Conservation (phyloP, 2,888 invertebrate species). For the Lomographa bimaculata region DNA sequence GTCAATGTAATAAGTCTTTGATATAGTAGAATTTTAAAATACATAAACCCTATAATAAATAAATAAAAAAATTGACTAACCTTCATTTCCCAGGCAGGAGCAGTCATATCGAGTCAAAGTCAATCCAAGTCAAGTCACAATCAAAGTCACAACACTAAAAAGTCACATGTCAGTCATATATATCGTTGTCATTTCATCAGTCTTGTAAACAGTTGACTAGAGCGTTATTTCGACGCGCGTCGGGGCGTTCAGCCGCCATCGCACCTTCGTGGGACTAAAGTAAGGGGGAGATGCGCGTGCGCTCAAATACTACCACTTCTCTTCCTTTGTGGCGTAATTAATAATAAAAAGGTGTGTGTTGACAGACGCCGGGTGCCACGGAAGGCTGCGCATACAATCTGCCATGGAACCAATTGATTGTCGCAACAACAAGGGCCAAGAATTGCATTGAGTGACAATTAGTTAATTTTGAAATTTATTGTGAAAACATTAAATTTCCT, state of each 20-base stretch:
- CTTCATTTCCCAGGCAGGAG: conserved; percentile 33
- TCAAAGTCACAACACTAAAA: conserved; percentile 38
- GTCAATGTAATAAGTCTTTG: too few relatives aligned
- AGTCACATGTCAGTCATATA: conserved; percentile 45
- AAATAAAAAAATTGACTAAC: conserved; percentile 40
- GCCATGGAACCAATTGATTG: conserved; percentile 47
- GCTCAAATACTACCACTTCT: conserved; percentile 76
- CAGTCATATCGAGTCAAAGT: conserved; percentile 46
- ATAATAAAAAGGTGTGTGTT: conserved; percentile 40
- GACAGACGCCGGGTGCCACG: conserved; percentile 43
- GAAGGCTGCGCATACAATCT: conserved; percentile 45
- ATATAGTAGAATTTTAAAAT: too few relatives aligned
- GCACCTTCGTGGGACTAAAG: conserved; percentile 64
- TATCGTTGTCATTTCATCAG: too few relatives aligned
- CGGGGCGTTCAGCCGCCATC: conserved; percentile 64
- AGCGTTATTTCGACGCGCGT: conserved; percentile 51
- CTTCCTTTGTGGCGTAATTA: conserved; percentile 50
- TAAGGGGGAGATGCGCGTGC: conserved; percentile 41
- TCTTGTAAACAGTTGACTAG: conserved; percentile 59
- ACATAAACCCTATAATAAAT: too few relatives aligned
- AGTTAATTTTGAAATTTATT: conserved; percentile 13
- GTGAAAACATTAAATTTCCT: conserved; percentile 6
- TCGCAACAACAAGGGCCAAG: conserved; percentile 20
- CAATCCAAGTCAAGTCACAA: conserved; percentile 42
- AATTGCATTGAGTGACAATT: conserved; percentile 14